These are phyloP conservation scores for Agrilus mali DNA, from an alignment of 2,888 invertebrate species.

Conservation along the genomic window DNA sequence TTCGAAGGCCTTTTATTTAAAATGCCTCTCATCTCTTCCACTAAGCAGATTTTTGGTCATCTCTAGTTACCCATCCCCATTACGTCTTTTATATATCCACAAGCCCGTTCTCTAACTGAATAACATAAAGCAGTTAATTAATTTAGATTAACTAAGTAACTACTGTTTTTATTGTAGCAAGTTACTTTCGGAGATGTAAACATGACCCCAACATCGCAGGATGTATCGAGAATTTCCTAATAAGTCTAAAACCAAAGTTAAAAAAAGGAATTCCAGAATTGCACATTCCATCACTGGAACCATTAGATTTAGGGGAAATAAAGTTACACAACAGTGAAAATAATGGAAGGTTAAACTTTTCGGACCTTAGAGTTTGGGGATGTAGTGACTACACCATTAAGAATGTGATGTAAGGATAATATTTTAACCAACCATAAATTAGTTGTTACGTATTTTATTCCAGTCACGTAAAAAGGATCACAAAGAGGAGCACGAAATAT, in stretches of 20 bases:
- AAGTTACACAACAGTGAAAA: constrained; percentile 23
- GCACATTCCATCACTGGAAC: constrained; percentile 41
- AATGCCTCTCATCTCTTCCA: too few relatives aligned
- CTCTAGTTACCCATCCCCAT: too few relatives aligned
- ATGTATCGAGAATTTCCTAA: constrained; percentile 30
- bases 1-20: too few relatives aligned
- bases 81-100: too few relatives aligned
- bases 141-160: too few relatives aligned
- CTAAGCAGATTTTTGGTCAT: too few relatives aligned
- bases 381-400: constrained; percentile 46
- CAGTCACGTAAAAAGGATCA: background rate
- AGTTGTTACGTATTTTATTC: background rate
- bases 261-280: constrained; percentile 38
- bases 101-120: too few relatives aligned
- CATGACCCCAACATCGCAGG: constrained; percentile 25
- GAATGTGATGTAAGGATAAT: constrained; percentile 37
- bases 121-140: too few relatives aligned
- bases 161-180: too few relatives aligned
- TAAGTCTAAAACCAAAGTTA: constrained; percentile 26
- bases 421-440: background rate
- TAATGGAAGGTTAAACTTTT: constrained; percentile 44
- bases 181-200: too few relatives aligned
- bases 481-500: too few relatives aligned
- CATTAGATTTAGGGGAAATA: constrained; percentile 28
- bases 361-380: constrained; percentile 46